These are phyloP conservation scores for Dreissena rostriformis DNA, from an alignment of 1,140 invertebrate genomes.

Conservation along the genomic window DNA sequence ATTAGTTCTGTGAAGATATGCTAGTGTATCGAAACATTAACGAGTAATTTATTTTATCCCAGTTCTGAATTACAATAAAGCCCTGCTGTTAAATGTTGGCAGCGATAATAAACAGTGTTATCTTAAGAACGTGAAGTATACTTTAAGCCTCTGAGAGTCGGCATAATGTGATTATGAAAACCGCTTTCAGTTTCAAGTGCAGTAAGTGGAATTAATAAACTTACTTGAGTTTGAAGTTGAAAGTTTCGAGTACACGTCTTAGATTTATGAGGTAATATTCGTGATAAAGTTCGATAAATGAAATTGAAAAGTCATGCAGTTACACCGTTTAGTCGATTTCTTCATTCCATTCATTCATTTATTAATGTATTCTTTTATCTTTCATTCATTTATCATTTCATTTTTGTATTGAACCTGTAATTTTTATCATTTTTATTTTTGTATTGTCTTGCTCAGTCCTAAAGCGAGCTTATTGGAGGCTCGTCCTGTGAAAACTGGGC, in stretches of 20 bases:
- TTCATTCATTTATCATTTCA: no score
- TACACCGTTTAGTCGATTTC: no score
- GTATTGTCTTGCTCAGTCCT: no score
- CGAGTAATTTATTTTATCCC: neutral
- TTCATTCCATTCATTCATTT: no score
- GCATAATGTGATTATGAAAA: neutral
- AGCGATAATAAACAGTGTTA: neutral
- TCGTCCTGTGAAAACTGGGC: no score
- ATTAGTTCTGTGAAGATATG: no score
- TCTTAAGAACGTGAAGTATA: constrained; percentile 3
- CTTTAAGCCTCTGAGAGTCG: neutral
- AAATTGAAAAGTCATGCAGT: no score
- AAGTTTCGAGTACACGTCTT: neutral
- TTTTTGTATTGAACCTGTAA: no score
- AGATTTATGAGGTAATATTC: neutral
- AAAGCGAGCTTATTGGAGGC: no score
- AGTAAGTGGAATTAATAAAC: neutral
- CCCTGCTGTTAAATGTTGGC: neutral
- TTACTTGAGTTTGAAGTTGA: neutral
- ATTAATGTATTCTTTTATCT: no score
- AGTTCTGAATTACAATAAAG: neutral
- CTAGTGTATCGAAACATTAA: neutral
- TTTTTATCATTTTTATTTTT: no score
- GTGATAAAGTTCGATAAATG: neutral
- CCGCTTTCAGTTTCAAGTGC: constrained; percentile 2